These are phyloP conservation scores for Acrocephalus kingi DNA, from an alignment of 2,113 vertebrate species.

Conservation along the genomic window DNA sequence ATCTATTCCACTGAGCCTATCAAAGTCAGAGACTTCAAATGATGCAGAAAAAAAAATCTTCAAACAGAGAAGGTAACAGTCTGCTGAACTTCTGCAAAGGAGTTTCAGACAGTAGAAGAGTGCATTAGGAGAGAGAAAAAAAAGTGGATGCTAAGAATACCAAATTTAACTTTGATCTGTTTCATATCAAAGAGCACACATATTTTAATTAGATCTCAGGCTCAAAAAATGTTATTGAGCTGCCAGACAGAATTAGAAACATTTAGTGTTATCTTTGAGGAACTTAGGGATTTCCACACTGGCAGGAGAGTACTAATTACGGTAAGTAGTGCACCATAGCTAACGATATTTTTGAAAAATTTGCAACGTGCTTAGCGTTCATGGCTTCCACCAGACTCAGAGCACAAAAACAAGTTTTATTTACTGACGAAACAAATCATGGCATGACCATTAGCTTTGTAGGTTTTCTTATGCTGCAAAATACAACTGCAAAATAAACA, in stretches of 20 bases:
- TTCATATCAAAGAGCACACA: slow-evolving; percentile 21
- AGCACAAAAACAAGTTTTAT: background rate
- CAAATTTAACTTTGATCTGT: slow-evolving; percentile 43
- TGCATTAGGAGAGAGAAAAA: background rate
- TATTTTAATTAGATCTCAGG: slow-evolving; percentile 57
- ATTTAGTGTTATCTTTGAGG: slow-evolving; percentile 3
- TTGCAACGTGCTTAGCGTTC: background rate
- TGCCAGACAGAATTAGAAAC: slow-evolving; percentile 46
- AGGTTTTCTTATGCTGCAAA: background rate
- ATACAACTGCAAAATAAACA: background rate
- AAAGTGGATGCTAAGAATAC: slow-evolving; percentile 38
- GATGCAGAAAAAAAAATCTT: background rate
- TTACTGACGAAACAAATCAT: slow-evolving; percentile 22
- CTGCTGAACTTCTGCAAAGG: slow-evolving; percentile 33
- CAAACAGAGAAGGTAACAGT: slow-evolving; percentile 21
- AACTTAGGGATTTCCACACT: slow-evolving; percentile 40
- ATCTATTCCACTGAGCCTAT: slow-evolving; percentile 17
- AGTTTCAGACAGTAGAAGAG: slow-evolving; percentile 1
- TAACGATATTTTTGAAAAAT: background rate
- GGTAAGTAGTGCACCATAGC: background rate
- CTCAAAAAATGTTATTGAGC: background rate
- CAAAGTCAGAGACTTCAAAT: slow-evolving; percentile 26
- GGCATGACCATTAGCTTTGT: background rate
- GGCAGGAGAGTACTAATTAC: background rate
- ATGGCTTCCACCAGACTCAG: background rate